These are phyloP conservation scores for Hipposideros larvatus DNA, from an alignment of 2,797 vertebrate genomes.

Conservation along the genomic window DNA sequence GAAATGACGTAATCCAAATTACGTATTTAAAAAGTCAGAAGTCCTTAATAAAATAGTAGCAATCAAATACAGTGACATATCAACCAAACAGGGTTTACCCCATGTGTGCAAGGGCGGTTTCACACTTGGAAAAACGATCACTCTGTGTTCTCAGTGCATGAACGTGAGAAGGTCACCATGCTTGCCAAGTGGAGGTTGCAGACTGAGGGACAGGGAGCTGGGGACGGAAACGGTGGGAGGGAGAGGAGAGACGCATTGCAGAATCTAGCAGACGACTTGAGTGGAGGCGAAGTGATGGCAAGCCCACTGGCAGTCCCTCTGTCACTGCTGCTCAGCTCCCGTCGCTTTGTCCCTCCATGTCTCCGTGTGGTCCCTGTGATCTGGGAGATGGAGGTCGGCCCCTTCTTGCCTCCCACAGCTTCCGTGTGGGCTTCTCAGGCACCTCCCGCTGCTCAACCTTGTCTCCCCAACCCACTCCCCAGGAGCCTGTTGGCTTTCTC, in stretches of 20 bases:
- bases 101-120: not conserved
- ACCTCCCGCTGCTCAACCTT: not conserved
- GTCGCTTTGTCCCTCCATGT: no score
- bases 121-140: not conserved
- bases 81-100: not conserved
- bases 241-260: no score
- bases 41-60: conserved; percentile 53
- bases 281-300: no score
- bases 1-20: conserved; percentile 54
- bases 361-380: no score
- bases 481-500: not conserved
- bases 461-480: not conserved
- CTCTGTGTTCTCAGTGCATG: not conserved
- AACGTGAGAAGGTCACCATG: not conserved
- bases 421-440: not conserved
- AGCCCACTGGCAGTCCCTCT: no score
- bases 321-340: no score
- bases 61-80: not conserved
- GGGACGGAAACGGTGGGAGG: not conserved
- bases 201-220: fast-evolving
- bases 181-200: not conserved
- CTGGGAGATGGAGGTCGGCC: no score
- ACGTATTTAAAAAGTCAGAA: conserved; percentile 58
- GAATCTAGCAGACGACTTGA: no score
- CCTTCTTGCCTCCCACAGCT: no score